phyloP scores from a whole-genome alignment of 2,797 vertebrate species.

The Garrulus glandarius region DNA sequence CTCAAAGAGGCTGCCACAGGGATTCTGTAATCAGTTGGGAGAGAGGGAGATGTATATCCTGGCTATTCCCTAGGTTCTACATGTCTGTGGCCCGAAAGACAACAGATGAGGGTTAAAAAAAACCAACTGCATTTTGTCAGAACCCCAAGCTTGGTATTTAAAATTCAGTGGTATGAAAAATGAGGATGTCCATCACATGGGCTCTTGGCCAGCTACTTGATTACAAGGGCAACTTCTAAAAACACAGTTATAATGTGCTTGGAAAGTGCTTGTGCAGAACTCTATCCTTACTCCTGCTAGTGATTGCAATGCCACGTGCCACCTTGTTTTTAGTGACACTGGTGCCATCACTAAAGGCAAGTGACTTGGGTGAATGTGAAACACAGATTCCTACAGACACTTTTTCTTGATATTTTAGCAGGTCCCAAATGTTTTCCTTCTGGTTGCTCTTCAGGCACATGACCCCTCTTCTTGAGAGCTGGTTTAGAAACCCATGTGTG shows the following conservation, averaged over 20 bases:
- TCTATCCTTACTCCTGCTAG: not conserved
- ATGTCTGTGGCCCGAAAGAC: not conserved
- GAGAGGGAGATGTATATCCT: slow-evolving; percentile 19
- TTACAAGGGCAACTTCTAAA: not conserved
- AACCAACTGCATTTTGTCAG: not conserved
- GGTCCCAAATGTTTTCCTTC: not conserved
- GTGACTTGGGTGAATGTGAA: not conserved
- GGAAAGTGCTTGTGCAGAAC: not conserved
- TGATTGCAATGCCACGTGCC: not conserved
- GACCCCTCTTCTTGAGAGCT: not conserved
- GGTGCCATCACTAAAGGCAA: not conserved
- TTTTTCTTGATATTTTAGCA: not conserved
- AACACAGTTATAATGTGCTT: not conserved
- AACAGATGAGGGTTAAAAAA: not conserved
- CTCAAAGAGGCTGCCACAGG: not conserved
- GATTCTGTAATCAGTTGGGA: not conserved
- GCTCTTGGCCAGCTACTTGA: not conserved
- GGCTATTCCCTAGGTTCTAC: not conserved
- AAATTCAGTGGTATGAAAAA: not conserved
- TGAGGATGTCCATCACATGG: not conserved
- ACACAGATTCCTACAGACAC: not conserved
- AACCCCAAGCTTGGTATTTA: not conserved
- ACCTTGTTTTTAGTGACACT: not conserved
- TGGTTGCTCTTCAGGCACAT: not conserved
- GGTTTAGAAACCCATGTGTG: not conserved